Evolutionary conservation across 2,888 invertebrate genomes (phyloP), one percentile per base, ranked within the genome.

Genomic region (Machimus atricapillus): DNA sequence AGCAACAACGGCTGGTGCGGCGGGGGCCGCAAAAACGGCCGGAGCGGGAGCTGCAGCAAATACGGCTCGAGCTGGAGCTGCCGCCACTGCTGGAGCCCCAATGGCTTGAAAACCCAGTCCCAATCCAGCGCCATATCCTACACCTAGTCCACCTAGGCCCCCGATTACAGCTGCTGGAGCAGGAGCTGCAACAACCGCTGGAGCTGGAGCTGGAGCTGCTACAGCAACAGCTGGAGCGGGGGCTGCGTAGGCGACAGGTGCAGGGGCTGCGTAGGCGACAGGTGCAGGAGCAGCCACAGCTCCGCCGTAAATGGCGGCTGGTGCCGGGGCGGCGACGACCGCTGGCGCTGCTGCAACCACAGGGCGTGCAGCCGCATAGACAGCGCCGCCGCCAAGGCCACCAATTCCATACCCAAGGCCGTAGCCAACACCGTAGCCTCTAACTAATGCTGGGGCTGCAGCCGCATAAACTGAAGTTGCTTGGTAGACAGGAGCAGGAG

Each of bases 31-130:
- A 3, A 76, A 56, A 16, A 89, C 88, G 2, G 89, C 87, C 12
- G 89, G 89, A 0, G 89, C 89, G 1, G 88, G 86, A 8, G 89
- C 87, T 3, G 88, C 88, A 14, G 87, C 89, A 16, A 86, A 74
- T 0, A 88, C 31, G 76, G 88, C 87, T 7, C n/a, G 78, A 46
- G 66, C 78, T 46, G 79, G 86, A 19, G 87, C 34, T 58, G 58
- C 12, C 1, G 87, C 86, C 27, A 87, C 77, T 37, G 73, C 74
- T 6, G 87, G 79, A 73, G 87, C 66, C 34, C 73, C 40, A 19
- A 82, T 37, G 4, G 66, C 66, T 5, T 4, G 27, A 23, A 66
- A 27, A 12, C 66, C 83, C 8, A 27, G 27, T 12, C 83, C 83
- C 2, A 66, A 12, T 19, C 37, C 83, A 14, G 27, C 56, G 12